Percentiles rank a stretch among this genome's conserved stretches.
Evolutionary conservation across 2,113 vertebrate species (phyloP).

Genomic region (Xenopus laevis): DNA sequence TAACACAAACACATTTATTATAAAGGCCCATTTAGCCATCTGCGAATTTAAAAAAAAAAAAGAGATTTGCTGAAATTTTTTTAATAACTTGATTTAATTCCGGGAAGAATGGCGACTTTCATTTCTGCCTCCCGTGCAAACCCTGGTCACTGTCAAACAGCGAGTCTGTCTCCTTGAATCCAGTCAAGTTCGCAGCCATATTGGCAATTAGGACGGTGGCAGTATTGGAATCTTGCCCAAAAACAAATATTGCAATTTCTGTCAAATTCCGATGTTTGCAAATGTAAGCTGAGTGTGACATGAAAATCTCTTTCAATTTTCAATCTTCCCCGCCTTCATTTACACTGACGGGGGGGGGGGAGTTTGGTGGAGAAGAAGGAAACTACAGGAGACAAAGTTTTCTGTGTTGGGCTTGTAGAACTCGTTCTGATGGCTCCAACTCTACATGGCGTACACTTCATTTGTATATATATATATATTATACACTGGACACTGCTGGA

Average conservation of each 20-base stretch:
- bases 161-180: not conserved
- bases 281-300: constrained; percentile 17
- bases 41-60: constrained; percentile 2
- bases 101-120: constrained; percentile 18
- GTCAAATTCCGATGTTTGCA: constrained; percentile 12
- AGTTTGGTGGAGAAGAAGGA: too few relatives aligned
- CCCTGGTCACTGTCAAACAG: constrained; percentile 15
- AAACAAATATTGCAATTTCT: constrained; percentile 18
- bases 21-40: too few relatives aligned
- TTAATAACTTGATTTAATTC: constrained; percentile 13
- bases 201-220: not conserved
- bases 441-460: too few relatives aligned
- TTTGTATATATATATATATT: too few relatives aligned
- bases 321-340: not conserved
- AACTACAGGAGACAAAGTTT: too few relatives aligned
- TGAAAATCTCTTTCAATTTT: constrained; percentile 21
- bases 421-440: too few relatives aligned
- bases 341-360: not conserved
- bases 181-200: constrained; percentile 20
- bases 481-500: too few relatives aligned
- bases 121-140: constrained; percentile 7
- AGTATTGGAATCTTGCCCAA: constrained; percentile 23
- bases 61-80: not conserved
- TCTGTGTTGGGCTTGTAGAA: too few relatives aligned
- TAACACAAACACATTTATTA: too few relatives aligned